phyloP scores from a whole-genome alignment of 2,888 invertebrate genomes.

The Sturmia bella region DNA sequence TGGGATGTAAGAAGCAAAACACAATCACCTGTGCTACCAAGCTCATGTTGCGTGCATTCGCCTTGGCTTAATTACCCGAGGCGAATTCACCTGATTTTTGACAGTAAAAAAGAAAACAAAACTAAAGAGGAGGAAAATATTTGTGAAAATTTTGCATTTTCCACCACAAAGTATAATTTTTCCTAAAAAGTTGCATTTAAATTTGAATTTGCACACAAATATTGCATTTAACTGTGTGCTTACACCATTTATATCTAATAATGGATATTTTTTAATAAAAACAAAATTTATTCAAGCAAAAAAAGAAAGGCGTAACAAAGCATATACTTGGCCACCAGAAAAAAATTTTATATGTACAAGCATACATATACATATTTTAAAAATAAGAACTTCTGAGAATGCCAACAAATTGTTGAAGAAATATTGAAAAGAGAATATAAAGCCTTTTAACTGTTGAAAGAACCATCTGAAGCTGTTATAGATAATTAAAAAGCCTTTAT shows the following conservation, averaged over 20 bases:
- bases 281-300: neutral
- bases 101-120: constrained; percentile 38
- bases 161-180: constrained; percentile 9
- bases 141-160: constrained; percentile 44
- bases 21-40: too few species aligned
- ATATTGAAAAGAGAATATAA: neutral
- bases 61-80: too few species aligned
- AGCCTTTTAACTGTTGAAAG: constrained; percentile 19
- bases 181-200: neutral
- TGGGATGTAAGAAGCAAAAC: too few species aligned
- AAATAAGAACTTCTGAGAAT: too few species aligned
- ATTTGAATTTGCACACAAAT: neutral
- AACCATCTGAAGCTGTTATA: too few species aligned
- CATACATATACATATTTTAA: neutral
- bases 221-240: neutral
- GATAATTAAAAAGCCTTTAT: too few species aligned
- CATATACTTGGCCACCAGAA: constrained; percentile 46
- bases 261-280: constrained; percentile 20
- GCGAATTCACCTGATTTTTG: constrained; percentile 10
- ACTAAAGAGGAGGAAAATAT: constrained; percentile 30
- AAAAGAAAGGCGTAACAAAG: constrained; percentile 67
- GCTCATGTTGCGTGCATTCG: too few species aligned
- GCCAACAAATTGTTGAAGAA: too few species aligned
- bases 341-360: neutral
- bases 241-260: neutral